Evolutionary conservation across 2,797 vertebrate genomes (phyloP), one percentile per base, ranked within the genome.

Genomic region (Trachurus trachurus): DNA sequence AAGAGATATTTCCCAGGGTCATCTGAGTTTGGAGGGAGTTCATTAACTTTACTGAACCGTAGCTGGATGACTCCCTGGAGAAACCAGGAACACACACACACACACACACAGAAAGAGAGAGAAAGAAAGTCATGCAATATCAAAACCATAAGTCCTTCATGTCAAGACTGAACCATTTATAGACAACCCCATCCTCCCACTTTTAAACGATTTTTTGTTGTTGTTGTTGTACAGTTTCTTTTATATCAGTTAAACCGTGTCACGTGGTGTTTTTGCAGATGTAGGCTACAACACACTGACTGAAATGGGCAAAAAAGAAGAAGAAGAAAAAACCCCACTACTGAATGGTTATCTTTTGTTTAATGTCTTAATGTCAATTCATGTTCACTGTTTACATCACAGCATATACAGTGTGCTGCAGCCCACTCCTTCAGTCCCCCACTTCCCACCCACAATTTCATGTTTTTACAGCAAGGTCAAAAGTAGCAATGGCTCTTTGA

Each of bases 1-100:
- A 99, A 99, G 76, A 98, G 95, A 87, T 96, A 97, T 74, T 96
- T 99, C 58, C 96, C 97, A 0, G 92, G 93, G 56, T 99, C 97
- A 22, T 99, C 98, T 0, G 95, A 88, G 80, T 93, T 97, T 0
- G 80, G 81, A 44, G 95, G 92, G 6, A 97, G 88, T 83, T 99
- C 96, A 8, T 95, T 97, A 75, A 99, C 92, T 71, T 95, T 96
- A 87, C 96, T 96, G 71, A 96, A 96, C 39, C 95, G 96, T 47
- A 99, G 93, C 72, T 92, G 94, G 76, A 99, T 93, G 71, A 84
- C 95, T 22, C 98, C 98, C 98, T 99, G 74, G 22, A 84, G 68
- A 64, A 31, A 44, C 68, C n/a, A 86, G 1, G 6, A 58, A 1
- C 45, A 68, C 15, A 71, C 9, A 63, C 57, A 81, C 2, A 61